Evolutionary conservation across 2,797 vertebrate genomes (phyloP).

Genomic region (Australoheros facetus): DNA sequence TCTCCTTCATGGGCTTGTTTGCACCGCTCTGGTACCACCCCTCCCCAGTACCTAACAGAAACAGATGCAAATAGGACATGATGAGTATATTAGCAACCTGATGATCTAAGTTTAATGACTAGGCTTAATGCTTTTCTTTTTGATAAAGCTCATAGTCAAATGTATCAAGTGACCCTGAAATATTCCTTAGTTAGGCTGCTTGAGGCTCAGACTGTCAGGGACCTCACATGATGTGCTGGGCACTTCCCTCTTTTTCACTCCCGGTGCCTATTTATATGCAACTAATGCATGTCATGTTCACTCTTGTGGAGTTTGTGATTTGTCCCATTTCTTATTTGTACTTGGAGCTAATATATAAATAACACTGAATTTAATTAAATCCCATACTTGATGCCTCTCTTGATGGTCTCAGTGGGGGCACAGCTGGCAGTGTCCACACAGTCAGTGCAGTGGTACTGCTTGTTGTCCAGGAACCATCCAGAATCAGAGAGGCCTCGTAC

Average conservation of each 20-base stretch:
- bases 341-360: background rate
- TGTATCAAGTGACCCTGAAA: background rate
- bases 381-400: slow-evolving; percentile 85
- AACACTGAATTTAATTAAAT: background rate
- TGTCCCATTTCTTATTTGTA: background rate
- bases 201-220: background rate
- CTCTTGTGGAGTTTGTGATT: background rate
- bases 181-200: background rate
- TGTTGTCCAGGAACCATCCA: slow-evolving; percentile 98
- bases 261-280: background rate
- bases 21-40: slow-evolving; percentile 91
- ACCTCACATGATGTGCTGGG: background rate
- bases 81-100: background rate
- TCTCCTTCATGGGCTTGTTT: slow-evolving; percentile 89
- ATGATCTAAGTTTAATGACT: background rate
- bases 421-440: slow-evolving; percentile 89
- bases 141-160: background rate
- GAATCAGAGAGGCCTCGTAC: slow-evolving; percentile 95
- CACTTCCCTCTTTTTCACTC: background rate
- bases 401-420: slow-evolving; percentile 84
- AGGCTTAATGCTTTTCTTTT: background rate
- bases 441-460: slow-evolving; percentile 91
- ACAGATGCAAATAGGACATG: background rate
- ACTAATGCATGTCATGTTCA: background rate
- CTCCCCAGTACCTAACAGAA: slow-evolving; percentile 89